phyloP scores from a whole-genome alignment of 2,797 vertebrate species.

The Poecile montanus region DNA sequence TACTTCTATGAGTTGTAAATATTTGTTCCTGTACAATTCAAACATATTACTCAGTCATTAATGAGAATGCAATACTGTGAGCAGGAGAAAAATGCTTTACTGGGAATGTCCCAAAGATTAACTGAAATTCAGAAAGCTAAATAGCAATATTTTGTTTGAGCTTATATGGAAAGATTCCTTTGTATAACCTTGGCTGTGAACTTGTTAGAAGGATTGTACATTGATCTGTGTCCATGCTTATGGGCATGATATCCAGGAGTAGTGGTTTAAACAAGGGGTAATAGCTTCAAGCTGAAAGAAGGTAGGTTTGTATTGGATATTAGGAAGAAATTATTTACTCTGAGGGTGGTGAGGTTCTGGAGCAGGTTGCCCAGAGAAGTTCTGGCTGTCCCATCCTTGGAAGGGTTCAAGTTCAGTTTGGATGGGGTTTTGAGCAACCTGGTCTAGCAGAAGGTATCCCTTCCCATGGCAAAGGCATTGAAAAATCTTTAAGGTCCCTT shows the following conservation, averaged over 20 bases:
- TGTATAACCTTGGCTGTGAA: not conserved
- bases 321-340: not conserved
- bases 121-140: not conserved
- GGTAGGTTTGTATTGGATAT: not conserved
- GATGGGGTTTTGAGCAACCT: not conserved
- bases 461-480: not conserved
- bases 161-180: not conserved
- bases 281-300: not conserved
- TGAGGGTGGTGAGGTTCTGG: not conserved
- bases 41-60: not conserved
- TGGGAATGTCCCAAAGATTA: not conserved
- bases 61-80: not conserved
- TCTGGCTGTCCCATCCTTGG: rapidly evolving
- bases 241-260: not conserved
- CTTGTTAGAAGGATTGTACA: not conserved
- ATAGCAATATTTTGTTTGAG: not conserved
- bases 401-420: not conserved
- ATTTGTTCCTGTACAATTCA: not conserved
- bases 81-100: not conserved
- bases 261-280: not conserved
- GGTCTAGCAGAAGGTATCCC: not conserved
- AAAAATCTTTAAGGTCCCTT: not conserved
- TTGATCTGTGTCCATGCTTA: not conserved
- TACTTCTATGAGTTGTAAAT: not conserved
- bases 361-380: not conserved